Base-by-base conservation (phyloP, 2,888 invertebrate genomes). In the Ptilodon capucinus region DNA sequence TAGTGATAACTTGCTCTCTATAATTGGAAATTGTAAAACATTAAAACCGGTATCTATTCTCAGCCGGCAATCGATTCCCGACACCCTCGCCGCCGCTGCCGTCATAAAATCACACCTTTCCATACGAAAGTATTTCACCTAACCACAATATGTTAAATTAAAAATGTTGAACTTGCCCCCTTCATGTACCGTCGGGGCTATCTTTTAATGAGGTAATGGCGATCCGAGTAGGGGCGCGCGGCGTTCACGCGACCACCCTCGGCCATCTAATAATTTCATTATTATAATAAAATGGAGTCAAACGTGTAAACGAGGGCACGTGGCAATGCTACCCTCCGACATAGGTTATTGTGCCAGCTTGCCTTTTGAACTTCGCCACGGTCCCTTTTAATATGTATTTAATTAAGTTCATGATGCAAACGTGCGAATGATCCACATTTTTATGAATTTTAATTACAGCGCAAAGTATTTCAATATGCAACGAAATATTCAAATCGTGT, bases 201-300 rank as follows among this genome's bases (percentile, higher is more conserved):
- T 84, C 81, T 75, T 68, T 71, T 86, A 86, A 89, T 87, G 86
- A 86, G 86, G 82, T 84, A 86, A 86, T 84, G 80, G 83, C 59
- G 66, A 70, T 70, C 66, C 66, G 70, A 68, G 71, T 68, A 74
- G 78, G 75, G 66, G 46, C 76, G 68, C 71, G 77, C 68, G 78
- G 46, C 58, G 52, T 48, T 57, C 87, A 84, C 87, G 84, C 86
- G 84, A 80, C 49, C 71, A 59, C 72, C 76, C 73, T 69, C 63
- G 63, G 60, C 67, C 68, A 64, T 69, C 50, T 74, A 73, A 86
- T 89, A 84, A 86, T 87, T 87, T 85, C 81, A 88, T 88, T 89
- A 86, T 86, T 80, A 82, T 83, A 86, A 87, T 86, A 85, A 86
- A 87, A 84, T 73, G 74, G 71, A 86, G 84, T 83, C 84, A 84